phyloP scores from a whole-genome alignment of 2,797 vertebrate genomes.

The Sardinella longiceps region DNA sequence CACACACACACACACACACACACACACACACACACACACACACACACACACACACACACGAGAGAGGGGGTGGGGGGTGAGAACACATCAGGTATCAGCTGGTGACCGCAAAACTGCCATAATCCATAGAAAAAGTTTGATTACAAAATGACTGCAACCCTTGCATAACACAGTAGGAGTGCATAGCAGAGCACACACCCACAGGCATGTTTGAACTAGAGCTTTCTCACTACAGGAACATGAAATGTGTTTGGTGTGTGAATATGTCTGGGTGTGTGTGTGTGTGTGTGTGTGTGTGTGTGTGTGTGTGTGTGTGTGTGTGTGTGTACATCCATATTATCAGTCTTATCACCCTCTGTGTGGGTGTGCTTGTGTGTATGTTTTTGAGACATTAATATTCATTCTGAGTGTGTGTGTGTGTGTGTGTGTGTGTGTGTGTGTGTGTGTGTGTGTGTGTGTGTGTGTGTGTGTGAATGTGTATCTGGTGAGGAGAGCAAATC shows the following conservation, averaged over 20 bases:
- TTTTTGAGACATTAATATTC: background rate
- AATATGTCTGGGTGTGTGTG: background rate
- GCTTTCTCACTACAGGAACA: background rate
- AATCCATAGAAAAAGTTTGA: background rate
- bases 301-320: background rate
- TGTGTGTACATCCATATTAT: background rate
- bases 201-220: background rate
- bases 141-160: background rate
- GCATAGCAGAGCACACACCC: background rate
- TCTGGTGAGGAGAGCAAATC: background rate
- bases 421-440: background rate
- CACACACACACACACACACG: background rate
- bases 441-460: background rate
- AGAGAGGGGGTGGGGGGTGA: background rate
- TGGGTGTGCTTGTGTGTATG: background rate
- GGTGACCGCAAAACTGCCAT: background rate
- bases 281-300: constrained; percentile 9
- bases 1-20: constrained; percentile 40
- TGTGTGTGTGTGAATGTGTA: background rate
- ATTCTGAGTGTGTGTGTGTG: background rate
- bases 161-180: background rate
- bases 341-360: background rate
- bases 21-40: constrained; percentile 4
- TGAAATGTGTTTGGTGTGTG: too few species aligned
- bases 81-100: background rate